Conservation (phyloP, 2,797 vertebrate species). For the Moxostoma hubbsi region DNA sequence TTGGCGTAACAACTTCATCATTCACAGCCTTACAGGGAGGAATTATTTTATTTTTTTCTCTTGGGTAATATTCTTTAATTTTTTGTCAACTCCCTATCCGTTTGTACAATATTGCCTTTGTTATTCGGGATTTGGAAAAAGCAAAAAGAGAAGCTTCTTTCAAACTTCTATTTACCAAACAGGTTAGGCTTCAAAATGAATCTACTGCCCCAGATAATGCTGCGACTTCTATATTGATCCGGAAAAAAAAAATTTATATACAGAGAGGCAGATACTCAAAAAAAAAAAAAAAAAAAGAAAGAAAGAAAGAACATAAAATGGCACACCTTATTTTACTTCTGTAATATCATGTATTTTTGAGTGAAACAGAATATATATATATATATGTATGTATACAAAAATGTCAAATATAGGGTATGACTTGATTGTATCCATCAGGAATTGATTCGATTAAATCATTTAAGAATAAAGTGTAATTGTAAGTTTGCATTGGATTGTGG, state of each 20-base stretch:
- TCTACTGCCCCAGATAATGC: not conserved
- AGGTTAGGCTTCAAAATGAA: constrained; percentile 17
- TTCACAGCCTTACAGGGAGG: constrained; percentile 54
- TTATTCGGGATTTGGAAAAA: constrained; percentile 13
- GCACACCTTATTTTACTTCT: no score
- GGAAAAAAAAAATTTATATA: not conserved
- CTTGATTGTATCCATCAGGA: not conserved
- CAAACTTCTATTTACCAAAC: not conserved
- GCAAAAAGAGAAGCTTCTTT: not conserved
- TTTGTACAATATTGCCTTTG: constrained; percentile 28
- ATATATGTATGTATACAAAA: not conserved
- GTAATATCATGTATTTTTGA: no score
- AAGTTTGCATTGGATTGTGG: not conserved
- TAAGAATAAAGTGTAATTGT: not conserved
- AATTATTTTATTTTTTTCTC: constrained; percentile 55
- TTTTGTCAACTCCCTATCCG: constrained; percentile 46
- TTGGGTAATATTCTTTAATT: constrained; percentile 53
- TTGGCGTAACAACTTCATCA: constrained; percentile 64
- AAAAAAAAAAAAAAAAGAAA: not conserved
- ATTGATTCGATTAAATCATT: not conserved
- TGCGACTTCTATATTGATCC: not conserved
- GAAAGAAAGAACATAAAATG: not conserved
- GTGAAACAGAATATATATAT: no score
- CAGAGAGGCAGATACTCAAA: not conserved
- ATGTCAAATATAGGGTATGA: not conserved